Evolutionary conservation across 2,113 vertebrate species (phyloP).

Genomic region (Proterorhinus semilunaris): DNA sequence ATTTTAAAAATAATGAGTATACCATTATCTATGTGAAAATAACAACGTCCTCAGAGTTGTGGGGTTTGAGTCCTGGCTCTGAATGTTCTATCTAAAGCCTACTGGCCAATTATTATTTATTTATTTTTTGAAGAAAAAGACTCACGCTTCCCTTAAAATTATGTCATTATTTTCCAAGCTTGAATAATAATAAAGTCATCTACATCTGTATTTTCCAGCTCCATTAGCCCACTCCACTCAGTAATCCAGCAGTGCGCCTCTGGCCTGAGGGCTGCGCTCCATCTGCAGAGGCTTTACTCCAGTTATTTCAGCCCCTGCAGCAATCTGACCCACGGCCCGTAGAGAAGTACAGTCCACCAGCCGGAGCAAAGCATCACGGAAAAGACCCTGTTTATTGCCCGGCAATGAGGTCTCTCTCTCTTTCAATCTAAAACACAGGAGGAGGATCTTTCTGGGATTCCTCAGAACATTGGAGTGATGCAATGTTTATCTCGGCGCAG

Average conservation of each 20-base stretch:
- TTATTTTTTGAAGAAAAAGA: too few species aligned
- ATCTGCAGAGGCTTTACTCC: constrained; percentile 25
- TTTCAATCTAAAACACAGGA: neutral
- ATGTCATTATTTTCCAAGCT: neutral
- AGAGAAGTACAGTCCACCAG: constrained; percentile 25
- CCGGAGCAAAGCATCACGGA: constrained; percentile 16
- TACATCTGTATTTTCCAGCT: too few species aligned
- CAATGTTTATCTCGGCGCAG: neutral
- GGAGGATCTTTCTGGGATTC: constrained; percentile 1
- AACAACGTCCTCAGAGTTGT: too few species aligned
- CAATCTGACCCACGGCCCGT: constrained; percentile 35
- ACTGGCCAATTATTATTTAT: too few species aligned
- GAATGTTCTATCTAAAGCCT: too few species aligned
- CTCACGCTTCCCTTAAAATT: too few species aligned
- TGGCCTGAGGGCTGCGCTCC: constrained; percentile 13
- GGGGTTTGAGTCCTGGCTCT: too few species aligned
- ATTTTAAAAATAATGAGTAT: too few species aligned
- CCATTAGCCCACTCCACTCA: neutral
- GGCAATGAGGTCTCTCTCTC: neutral
- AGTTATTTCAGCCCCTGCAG: constrained; percentile 40
- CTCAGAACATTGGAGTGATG: neutral
- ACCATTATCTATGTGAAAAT: too few species aligned
- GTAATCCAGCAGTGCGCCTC: neutral
- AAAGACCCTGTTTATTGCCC: constrained; percentile 1
- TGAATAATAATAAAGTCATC: neutral